Base-by-base conservation (phyloP, 1,140 invertebrate genomes). In the Drosophila pseudoananassae region DNA sequence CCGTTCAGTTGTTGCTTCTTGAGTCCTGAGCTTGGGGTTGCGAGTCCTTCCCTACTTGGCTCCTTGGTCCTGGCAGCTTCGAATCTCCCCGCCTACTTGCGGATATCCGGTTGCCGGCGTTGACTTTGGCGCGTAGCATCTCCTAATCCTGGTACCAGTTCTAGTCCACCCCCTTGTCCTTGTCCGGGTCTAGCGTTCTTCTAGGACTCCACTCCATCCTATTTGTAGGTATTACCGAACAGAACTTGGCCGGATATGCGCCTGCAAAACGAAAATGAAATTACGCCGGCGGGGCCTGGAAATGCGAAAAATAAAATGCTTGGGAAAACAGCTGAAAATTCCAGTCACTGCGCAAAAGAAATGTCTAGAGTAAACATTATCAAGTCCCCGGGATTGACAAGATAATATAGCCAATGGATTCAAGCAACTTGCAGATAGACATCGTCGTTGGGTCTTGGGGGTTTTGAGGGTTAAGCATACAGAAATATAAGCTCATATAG, bases 91-190 rank as follows among this genome's bases (percentile, higher is more conserved):
- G 29, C 27, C 29, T 31, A 59, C 57, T 63, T 45, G 63, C 59
- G 51, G 81, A 82, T 78, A 81, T 82, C 70, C 75, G 80, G 55
- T 81, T 80, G 56, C 72, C 72, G 59, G 64, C 77, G 51, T 60
- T 71, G 71, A 80, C 79, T 68, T 69, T 83, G 74, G 53, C 74
- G 60, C 68, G 74, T 64, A 76, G 38, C 53, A 45, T 51, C 71
- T 63, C 61, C 75, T 78, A 74, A 69, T 83, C 56, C 46, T 43
- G 17, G 40, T 43, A 15, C 15, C 15, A 43, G 14, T 43, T 36
- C 33, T 12, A 12, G 12, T 36, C 33, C 33, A n/a, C 12, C 10
- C 33, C 10, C 33, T 36, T 4, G 10, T 4, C 33, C 33, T 36
- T 36, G 33, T 12, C 33, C 33, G 3, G 9, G 7, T 31, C 29